phyloP scores from a whole-genome alignment of 1,140 invertebrate genomes.

The Trachelipus rathkii region DNA sequence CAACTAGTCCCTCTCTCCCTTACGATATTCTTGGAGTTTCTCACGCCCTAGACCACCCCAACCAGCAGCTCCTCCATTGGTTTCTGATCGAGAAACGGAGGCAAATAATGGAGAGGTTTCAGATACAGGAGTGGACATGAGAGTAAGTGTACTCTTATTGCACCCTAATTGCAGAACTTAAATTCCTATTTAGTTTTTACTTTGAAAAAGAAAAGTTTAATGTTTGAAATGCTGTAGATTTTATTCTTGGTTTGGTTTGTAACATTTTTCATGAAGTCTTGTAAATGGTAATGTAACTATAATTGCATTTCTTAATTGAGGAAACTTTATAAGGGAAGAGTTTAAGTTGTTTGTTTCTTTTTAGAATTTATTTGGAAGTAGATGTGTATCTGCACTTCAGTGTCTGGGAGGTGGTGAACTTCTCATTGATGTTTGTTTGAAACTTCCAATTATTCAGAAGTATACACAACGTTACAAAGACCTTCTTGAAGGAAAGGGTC shows the following conservation, averaged over 20 bases:
- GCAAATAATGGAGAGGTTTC: slow-evolving; percentile 48
- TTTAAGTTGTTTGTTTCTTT: neutral
- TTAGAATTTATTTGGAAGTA: slow-evolving; percentile 57
- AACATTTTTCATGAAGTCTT: neutral
- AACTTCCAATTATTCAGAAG: slow-evolving; percentile 67
- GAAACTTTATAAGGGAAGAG: neutral
- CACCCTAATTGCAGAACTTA: neutral
- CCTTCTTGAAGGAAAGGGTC: slow-evolving; percentile 62
- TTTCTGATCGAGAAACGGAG: slow-evolving; percentile 49
- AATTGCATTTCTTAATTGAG: neutral
- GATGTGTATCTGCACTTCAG: slow-evolving; percentile 61
- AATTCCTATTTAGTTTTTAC: neutral
- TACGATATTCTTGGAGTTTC: slow-evolving; percentile 49
- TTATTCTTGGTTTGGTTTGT: neutral
- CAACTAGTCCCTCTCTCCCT: slow-evolving; percentile 54
- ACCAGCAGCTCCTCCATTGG: slow-evolving; percentile 44
- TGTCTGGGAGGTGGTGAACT: slow-evolving; percentile 71
- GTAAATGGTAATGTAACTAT: no score
- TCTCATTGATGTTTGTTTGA: slow-evolving; percentile 71
- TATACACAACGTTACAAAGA: slow-evolving; percentile 69
- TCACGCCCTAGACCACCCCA: slow-evolving; percentile 34
- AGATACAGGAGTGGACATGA: slow-evolving; percentile 50
- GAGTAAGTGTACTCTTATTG: slow-evolving; percentile 27
- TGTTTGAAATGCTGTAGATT: no score
- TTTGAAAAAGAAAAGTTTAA: no score